Base-by-base conservation (phyloP, 2,113 vertebrate species). In the Percina caprodes region DNA sequence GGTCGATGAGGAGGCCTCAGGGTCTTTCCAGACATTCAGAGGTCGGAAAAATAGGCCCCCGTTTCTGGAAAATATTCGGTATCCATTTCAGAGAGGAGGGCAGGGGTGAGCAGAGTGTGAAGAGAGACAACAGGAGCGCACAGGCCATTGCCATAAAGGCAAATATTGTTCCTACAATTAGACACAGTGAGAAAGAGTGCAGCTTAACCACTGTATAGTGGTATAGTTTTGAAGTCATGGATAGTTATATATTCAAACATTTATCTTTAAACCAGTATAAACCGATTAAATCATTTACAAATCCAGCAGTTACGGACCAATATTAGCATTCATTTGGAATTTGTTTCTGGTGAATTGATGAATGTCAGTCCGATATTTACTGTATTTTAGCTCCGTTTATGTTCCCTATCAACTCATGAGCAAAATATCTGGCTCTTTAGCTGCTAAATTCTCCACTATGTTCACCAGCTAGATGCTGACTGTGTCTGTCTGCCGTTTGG, bases 41-140 rank as follows among this genome's bases (percentile, higher is more conserved):
- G 88, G 84, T 85, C 26, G 60, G 84, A 87, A 86, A 86, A 92
- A 51, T 84, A 81, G 79, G 77, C 82, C 83, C 58, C 79, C 3
- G 67, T 80, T 86, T 85, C 71, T 92, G 89, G 85, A 92, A 89
- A 87, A 88, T 77, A 86, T 84, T 91, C 33, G n/a, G 80, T 89
- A 78, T 91, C 84, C 79, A 77, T 89, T 91, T 89, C 88, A 92
- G 65, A 85, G 51, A 68, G 51, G 70, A 84, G 83, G 78, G 79
- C 74, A 87, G 46, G 71, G 80, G 80, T 86, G 74, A 89, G 71
- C 10, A 15, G 73, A 69, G 71, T 59, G 79, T 71, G 74, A 74
- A 10, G 65, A 80, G 76, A 80, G 76, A 70, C 80, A 78, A 77
- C 61, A 75, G 59, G 69, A 83, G 69, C 6, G 67, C 60, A 55